Conservation (phyloP, 2,888 invertebrate genomes). For the Drosophila helvetica region DNA sequence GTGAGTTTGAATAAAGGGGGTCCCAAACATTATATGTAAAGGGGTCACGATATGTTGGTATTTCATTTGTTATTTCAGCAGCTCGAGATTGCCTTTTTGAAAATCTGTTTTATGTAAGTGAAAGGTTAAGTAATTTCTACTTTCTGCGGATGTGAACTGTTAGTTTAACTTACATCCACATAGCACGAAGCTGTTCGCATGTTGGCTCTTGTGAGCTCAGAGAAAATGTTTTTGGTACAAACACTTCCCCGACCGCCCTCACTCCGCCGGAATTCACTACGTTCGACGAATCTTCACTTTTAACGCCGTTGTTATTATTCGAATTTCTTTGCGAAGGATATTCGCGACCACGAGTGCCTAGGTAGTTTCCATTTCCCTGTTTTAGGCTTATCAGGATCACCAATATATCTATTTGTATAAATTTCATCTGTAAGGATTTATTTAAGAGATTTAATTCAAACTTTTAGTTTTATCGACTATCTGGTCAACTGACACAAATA, state of each 20-base stretch:
- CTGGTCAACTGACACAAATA: neutral
- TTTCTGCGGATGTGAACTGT: neutral
- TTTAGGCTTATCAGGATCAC: conserved; percentile 45
- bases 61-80: conserved; percentile 93
- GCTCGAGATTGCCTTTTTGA: conserved; percentile 94
- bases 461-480: neutral
- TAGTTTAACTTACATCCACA: conserved; percentile 89
- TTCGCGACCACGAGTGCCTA: conserved; percentile 52
- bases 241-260: conserved; percentile 72
- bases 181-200: conserved; percentile 93
- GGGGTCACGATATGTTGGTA: conserved; percentile 92
- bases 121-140: neutral
- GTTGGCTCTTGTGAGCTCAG: conserved; percentile 87
- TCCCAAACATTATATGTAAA: conserved; percentile 93
- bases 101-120: conserved; percentile 84
- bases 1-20: conserved; percentile 85
- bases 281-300: conserved; percentile 32
- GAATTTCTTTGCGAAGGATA: conserved; percentile 39
- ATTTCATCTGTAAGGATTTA: conserved; percentile 48
- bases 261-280: conserved; percentile 36
- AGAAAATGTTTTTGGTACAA: conserved; percentile 80
- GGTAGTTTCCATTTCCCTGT: conserved; percentile 51
- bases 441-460: neutral
- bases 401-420: conserved; percentile 50
- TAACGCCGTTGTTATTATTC: conserved; percentile 49